Conservation (phyloP, 2,888 invertebrate genomes). For the Gonocerus acuteangulatus region DNA sequence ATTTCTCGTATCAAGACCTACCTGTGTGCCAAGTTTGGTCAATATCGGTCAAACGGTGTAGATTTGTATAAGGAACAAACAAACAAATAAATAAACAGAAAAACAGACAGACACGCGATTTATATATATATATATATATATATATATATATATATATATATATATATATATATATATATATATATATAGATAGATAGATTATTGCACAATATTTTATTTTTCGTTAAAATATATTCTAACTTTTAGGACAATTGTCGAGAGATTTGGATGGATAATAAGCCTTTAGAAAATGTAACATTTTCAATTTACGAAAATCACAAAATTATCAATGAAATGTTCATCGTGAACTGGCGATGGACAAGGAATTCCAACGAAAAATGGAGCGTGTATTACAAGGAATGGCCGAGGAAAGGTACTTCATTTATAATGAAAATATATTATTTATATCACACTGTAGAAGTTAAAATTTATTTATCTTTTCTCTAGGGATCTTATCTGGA, state of each 20-base stretch:
- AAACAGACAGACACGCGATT: no score
- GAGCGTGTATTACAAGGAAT: constrained; percentile 22
- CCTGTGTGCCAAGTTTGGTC: no score
- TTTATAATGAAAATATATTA: neutral
- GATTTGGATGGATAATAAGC: constrained; percentile 1
- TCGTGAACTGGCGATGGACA: constrained; percentile 8
- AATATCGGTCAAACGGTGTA: no score
- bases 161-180: no score
- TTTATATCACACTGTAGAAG: neutral
- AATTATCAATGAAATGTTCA: neutral
- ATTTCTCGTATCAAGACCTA: no score
- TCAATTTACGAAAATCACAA: neutral
- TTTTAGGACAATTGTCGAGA: constrained; percentile 1
- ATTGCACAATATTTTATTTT: no score
- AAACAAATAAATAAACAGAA: no score
- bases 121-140: no score
- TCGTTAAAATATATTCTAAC: neutral
- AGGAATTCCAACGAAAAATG: neutral
- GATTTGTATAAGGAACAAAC: no score
- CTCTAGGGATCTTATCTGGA: neutral
- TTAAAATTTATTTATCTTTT: no score
- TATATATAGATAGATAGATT: no score
- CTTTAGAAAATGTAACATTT: neutral
- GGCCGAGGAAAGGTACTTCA: constrained; percentile 4
- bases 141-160: no score